Conservation (phyloP, 2,888 invertebrate genomes). For the Drosophila leonis region DNA sequence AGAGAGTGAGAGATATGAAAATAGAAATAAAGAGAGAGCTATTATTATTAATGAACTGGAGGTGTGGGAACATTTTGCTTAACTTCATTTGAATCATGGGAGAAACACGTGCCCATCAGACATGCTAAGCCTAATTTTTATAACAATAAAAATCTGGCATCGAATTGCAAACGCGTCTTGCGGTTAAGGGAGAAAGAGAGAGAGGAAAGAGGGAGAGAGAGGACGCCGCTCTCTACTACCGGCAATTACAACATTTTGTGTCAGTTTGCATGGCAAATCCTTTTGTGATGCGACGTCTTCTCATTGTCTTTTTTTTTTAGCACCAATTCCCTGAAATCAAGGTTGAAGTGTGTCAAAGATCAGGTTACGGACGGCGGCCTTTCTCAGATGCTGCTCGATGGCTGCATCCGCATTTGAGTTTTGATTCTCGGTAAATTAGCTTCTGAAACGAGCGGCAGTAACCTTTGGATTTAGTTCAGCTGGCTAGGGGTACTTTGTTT, state of each 20-base stretch:
- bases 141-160: constrained; percentile 74
- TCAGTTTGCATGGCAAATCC: constrained; percentile 77
- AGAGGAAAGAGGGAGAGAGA: not conserved
- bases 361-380: constrained; percentile 66
- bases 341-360: constrained; percentile 76
- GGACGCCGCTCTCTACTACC: constrained; percentile 29
- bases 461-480: constrained; percentile 21
- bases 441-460: constrained; percentile 57
- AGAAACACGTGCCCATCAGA: constrained; percentile 71
- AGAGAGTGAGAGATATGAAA: not conserved
- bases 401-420: constrained; percentile 58
- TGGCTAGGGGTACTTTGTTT: constrained; percentile 62
- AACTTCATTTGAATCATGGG: constrained; percentile 47
- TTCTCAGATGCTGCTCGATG: constrained; percentile 56
- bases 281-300: constrained; percentile 47
- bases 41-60: constrained; percentile 32
- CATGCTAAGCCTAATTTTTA: constrained; percentile 77
- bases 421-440: constrained; percentile 81
- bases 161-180: constrained; percentile 63
- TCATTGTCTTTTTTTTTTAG: constrained; percentile 51
- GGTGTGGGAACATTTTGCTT: constrained; percentile 46
- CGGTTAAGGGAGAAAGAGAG: constrained; percentile 62
- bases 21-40: not conserved
- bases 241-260: constrained; percentile 81
- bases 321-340: constrained; percentile 77